These are phyloP conservation scores for Nemopilema nomurai DNA, from an alignment of 30 jellyfish, hydroid and myxozoan genomes.

Conservation along the genomic window DNA sequence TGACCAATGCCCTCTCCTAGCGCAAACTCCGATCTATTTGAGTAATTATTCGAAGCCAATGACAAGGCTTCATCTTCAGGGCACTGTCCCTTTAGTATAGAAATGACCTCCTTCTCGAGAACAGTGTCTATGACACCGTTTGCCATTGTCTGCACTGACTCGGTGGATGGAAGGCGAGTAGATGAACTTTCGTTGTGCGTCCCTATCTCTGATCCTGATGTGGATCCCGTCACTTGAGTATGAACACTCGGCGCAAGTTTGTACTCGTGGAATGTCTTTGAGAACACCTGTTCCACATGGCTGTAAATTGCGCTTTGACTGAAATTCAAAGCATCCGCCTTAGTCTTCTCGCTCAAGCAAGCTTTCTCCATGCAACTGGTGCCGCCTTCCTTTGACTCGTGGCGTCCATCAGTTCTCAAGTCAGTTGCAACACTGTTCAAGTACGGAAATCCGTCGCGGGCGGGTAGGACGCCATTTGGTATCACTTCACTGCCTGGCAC, in stretches of 20 bases:
- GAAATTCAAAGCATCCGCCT: constrained; percentile 41
- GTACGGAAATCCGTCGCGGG: not conserved
- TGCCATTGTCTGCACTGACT: not conserved
- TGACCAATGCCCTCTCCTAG: not conserved
- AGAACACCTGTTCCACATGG: constrained; percentile 65
- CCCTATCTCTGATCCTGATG: not conserved
- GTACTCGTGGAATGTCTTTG: constrained; percentile 42
- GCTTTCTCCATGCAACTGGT: not conserved
- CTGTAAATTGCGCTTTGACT: constrained; percentile 50
- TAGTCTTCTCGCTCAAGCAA: not conserved
- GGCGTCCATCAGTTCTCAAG: not conserved
- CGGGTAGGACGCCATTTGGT: not conserved
- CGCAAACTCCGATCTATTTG: not conserved
- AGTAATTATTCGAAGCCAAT: not conserved
- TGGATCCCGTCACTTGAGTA: not conserved
- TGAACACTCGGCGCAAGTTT: constrained; percentile 44
- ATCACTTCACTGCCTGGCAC: not conserved
- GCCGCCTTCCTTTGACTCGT: not conserved
- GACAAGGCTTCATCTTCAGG: not conserved
- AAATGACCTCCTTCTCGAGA: constrained; percentile 52
- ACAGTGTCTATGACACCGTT: constrained; percentile 29
- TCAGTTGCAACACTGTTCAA: not conserved
- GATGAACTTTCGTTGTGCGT: not conserved
- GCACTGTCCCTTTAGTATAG: constrained; percentile 36
- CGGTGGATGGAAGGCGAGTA: not conserved